Base-by-base conservation (phyloP, 1,140 invertebrate species). In the Pectinophora gossypiella region DNA sequence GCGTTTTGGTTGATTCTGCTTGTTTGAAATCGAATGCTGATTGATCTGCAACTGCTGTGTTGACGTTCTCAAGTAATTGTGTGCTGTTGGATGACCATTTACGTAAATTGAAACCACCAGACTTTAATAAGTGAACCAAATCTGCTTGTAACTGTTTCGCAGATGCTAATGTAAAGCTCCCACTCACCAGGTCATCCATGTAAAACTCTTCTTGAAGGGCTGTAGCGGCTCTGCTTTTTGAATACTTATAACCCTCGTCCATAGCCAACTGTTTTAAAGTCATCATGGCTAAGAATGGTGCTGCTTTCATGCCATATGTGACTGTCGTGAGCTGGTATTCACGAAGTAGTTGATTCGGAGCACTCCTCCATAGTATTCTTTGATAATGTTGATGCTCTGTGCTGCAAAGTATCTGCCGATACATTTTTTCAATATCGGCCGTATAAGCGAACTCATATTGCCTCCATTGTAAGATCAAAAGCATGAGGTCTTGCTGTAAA, bases 121-220 rank as follows among this genome's bases (percentile, higher is more conserved):
- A 16, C 16, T 27, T 9, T 23, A 44, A 21, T 19, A 47, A 16
- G 5, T 47, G 5, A 23, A 47, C 27, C 23, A 47, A 47, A 47
- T 47, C 45, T 47, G 45, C 1, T 47, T 47, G 45, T 47, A 47
- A 32, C 15, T 47, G 45, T 32, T 32, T 47, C 15, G 45, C 45
- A 7, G 45, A 23, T 19, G 12, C 21, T 27, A 47, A 5, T 9
- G 7, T 13, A 12, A 16, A 19, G 23, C 23, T 32, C 6, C 45
- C 45, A 32, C 23, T 13, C 2, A 47, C 3, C 3, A 47, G 45
- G 42, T 44, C 42, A 21, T 44, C 42, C 42, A 44, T 44, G 19
- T 44, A 44, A 19, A 44, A 44, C n/a, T 23, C 21, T 32, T 47
- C 21, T 19, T 47, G 12, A 27, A 47, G 10, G 4, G 19, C 45